Conservation (phyloP, 2,888 invertebrate species). For the Drosophila cognata region DNA sequence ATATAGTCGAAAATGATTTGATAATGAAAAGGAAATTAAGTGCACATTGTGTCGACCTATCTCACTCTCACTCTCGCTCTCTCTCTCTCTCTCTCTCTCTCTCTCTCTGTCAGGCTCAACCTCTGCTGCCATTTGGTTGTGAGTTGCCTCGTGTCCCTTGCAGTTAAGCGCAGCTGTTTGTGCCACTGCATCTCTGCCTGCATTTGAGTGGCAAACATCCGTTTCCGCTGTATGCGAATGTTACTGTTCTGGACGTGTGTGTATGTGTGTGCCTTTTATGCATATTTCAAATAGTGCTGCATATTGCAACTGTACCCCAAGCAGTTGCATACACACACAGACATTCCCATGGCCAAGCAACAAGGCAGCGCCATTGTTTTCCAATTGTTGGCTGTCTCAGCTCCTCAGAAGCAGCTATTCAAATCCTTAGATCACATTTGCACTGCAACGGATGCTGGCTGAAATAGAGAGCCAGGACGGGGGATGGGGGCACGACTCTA, state of each 20-base stretch:
- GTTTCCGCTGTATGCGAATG: conserved; percentile 62
- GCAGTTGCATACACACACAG: conserved; percentile 21
- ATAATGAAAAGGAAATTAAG: conserved; percentile 73
- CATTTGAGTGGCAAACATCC: conserved; percentile 72
- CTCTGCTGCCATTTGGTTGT: neutral
- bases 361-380: conserved; percentile 48
- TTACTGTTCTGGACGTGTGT: conserved; percentile 32
- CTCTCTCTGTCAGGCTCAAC: neutral
- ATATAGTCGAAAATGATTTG: conserved; percentile 64
- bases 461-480: neutral
- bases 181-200: conserved; percentile 52
- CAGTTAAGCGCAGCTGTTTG: conserved; percentile 42
- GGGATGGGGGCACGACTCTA: conserved; percentile 1
- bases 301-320: conserved; percentile 47
- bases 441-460: conserved; percentile 26
- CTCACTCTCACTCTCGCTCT: neutral
- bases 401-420: conserved; percentile 4
- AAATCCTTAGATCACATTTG: conserved; percentile 34
- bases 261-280: conserved; percentile 40
- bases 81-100: neutral
- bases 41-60: conserved; percentile 40
- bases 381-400: conserved; percentile 36
- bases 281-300: conserved; percentile 62
- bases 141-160: conserved; percentile 6
- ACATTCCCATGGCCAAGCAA: conserved; percentile 40